phyloP scores from a whole-genome alignment of 1,140 invertebrate species.

The Dreissena polymorpha region DNA sequence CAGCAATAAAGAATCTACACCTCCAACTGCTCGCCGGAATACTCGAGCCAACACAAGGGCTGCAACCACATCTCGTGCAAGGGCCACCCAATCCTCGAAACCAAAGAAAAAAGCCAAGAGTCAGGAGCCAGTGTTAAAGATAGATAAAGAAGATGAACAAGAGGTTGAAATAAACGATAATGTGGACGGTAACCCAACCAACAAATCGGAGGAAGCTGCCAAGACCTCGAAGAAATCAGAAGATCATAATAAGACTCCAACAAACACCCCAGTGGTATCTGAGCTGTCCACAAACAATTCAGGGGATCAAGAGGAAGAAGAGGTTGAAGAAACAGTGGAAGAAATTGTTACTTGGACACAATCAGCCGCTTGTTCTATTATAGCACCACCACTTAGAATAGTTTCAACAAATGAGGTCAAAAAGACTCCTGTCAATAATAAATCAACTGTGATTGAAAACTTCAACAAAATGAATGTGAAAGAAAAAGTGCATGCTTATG shows the following conservation, averaged over 20 bases:
- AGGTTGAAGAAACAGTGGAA: not conserved
- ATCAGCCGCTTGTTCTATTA: not conserved
- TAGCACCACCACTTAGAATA: not conserved
- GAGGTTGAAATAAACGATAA: not conserved
- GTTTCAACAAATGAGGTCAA: not conserved
- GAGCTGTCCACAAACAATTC: not conserved
- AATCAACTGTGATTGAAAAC: conserved; percentile 6
- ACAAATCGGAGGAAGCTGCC: not conserved
- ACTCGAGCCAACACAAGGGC: conserved; percentile 29
- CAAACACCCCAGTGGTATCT: no score
- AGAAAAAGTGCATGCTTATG: conserved; percentile 38
- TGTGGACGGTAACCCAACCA: not conserved
- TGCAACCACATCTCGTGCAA: conserved; percentile 39
- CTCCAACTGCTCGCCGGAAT: not conserved
- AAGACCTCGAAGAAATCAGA: no score
- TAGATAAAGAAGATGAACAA: not conserved
- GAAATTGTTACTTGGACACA: conserved; percentile 17
- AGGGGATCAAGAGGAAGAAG: not conserved
- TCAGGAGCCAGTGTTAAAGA: conserved; percentile 24
- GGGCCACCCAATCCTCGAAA: not conserved
- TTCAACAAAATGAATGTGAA: conserved; percentile 49
- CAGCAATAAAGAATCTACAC: no score
- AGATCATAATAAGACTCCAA: no score
- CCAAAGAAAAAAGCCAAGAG: conserved; percentile 23
- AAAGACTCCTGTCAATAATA: not conserved